Percentiles rank a stretch among this genome's conserved stretches.
Conservation (phyloP, 2,888 invertebrate genomes). For the Ernsta delagoae region DNA sequence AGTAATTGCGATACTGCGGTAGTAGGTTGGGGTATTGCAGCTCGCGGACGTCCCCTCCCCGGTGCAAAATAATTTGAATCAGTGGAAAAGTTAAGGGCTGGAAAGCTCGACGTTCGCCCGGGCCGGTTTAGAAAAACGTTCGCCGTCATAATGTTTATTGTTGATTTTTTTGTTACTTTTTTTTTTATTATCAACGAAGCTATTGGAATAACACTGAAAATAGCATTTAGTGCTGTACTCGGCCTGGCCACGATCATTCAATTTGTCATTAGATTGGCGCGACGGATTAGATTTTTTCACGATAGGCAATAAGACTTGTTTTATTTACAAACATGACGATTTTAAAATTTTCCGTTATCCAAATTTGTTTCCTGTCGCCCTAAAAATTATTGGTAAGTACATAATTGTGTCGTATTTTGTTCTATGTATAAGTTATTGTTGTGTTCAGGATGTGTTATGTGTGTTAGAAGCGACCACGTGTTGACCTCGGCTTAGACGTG, state of each 20-base stretch:
- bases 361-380: constrained; percentile 6
- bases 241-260: constrained; percentile 13
- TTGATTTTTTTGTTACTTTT: constrained; percentile 13
- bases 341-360: constrained; percentile 3
- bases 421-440: background rate
- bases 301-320: background rate
- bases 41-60: constrained; percentile 24
- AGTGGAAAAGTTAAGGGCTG: constrained; percentile 33
- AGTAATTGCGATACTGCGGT: constrained; percentile 45
- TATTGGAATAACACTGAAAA: background rate
- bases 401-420: too few relatives aligned
- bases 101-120: constrained; percentile 22
- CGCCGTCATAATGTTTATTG: constrained; percentile 15
- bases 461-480: constrained; percentile 31
- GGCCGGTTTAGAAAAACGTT: constrained; percentile 1
- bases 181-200: constrained; percentile 7
- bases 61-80: constrained; percentile 34
- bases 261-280: constrained; percentile 2
- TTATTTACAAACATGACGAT: too few relatives aligned
- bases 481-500: constrained; percentile 30
- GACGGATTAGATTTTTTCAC: background rate
- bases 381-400: constrained; percentile 6
- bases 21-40: constrained; percentile 37
- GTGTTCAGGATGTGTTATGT: constrained; percentile 10
- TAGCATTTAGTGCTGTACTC: constrained; percentile 17